Conservation (phyloP, 2,797 vertebrate genomes). For the Halcyon leucocephala region DNA sequence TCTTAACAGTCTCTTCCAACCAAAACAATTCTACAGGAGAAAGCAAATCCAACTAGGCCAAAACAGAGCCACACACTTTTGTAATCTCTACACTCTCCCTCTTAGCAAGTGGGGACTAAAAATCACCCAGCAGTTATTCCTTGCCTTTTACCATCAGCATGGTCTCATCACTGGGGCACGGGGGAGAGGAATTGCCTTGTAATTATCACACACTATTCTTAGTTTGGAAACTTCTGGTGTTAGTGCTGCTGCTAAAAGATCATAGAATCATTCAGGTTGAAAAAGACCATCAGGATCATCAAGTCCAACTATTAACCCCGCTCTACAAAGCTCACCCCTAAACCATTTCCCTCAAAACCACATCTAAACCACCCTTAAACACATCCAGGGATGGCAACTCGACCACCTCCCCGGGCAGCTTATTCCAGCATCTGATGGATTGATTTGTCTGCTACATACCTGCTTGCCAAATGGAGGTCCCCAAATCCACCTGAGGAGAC, state of each 20-base stretch:
- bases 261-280: too few species aligned
- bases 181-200: fast-evolving
- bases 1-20: neutral
- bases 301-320: too few species aligned
- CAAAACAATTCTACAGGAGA: neutral
- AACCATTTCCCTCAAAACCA: too few species aligned
- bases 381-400: too few species aligned
- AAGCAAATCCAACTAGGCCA: neutral
- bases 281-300: too few species aligned
- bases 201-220: fast-evolving
- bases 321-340: too few species aligned
- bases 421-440: too few species aligned
- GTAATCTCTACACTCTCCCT: neutral
- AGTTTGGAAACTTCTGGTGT: neutral
- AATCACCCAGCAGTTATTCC: neutral
- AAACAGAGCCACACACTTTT: neutral
- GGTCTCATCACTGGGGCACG: fast-evolving
- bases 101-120: neutral
- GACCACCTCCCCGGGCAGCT: too few species aligned
- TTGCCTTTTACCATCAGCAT: fast-evolving
- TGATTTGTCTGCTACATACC: slow-evolving; percentile 72
- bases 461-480: slow-evolving; percentile 77
- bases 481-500: slow-evolving; percentile 75
- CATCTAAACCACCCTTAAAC: too few species aligned
- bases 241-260: neutral